Evolutionary conservation across 2,113 vertebrate genomes (phyloP), one percentile per base, ranked within the genome.

Genomic region (Echinops telfairi): DNA sequence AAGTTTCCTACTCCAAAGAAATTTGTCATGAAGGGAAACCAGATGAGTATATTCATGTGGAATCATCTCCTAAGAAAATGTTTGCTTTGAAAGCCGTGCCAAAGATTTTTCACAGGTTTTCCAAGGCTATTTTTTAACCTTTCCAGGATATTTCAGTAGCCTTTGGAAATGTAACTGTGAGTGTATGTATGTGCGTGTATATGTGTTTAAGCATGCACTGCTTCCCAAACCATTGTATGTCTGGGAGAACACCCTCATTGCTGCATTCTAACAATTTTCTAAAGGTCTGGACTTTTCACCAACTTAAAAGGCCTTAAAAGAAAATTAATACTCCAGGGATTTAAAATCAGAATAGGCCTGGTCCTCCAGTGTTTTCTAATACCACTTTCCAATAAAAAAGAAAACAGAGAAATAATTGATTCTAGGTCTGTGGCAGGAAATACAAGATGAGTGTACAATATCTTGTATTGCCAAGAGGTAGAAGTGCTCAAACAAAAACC

Each of bases 1-100:
- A 88, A 94, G 36, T 66, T 40, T 76, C 27, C 47, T 66, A 19
- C 31, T 90, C 19, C 88, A 38, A 86, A 94, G 31, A 92, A 84
- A 84, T 40, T 73, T 94, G n/a, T 4, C 78, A 79, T 62, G 88
- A 88, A 80, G n/a, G 90, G 78, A 19, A 80, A 9, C 33, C n/a
- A n/a, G n/a, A n/a, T 57, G 14, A 73, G 10, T 33, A 78, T 92
- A 82, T 66, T 38, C 5, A 12, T 81, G 11, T 70, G 78, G 92
- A 78, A 92, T 89, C 58, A 90, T 73, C 7, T 75, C 25, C 80
- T 78, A 20, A 66, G 78, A 79, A 93, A 90, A 88, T 38, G 10
- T 64, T 86, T 89, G 40, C 2, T 92, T 92, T 76, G 70, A 27
- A n/a, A 71, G 6, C 16, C 11, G 83, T 89, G 62, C 53, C 66